Evolutionary conservation across 2,888 invertebrate genomes (phyloP).

Genomic region (Lagria hirta): DNA sequence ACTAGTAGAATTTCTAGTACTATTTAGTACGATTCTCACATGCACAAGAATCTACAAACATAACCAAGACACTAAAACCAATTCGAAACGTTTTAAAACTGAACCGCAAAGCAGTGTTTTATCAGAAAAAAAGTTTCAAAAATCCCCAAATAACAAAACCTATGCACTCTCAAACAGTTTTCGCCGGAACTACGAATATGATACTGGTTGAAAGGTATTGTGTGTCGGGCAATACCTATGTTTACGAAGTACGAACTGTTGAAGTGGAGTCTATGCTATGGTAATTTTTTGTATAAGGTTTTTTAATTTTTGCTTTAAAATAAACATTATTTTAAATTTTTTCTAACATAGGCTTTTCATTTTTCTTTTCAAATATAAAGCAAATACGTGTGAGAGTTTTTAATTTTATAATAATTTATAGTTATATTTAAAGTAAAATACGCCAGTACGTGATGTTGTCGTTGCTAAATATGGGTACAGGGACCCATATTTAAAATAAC

Average conservation of each 20-base stretch:
- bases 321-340: too few relatives aligned
- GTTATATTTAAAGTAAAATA: too few relatives aligned
- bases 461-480: too few relatives aligned
- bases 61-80: constrained; percentile 54
- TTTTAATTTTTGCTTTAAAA: too few relatives aligned
- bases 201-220: too few relatives aligned
- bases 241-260: constrained; percentile 55
- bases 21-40: constrained; percentile 70
- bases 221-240: constrained; percentile 35
- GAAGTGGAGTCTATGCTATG: constrained; percentile 65
- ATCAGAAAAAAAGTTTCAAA: constrained; percentile 29
- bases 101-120: constrained; percentile 24
- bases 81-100: constrained; percentile 28
- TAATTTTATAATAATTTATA: too few relatives aligned
- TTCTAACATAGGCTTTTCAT: too few relatives aligned
- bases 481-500: too few relatives aligned
- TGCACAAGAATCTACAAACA: constrained; percentile 65
- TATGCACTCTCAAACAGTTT: constrained; percentile 51
- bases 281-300: too few relatives aligned
- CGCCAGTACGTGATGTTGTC: too few relatives aligned
- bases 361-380: too few relatives aligned
- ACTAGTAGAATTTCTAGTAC: constrained; percentile 71
- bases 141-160: constrained; percentile 49
- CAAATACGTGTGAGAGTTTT: too few relatives aligned
- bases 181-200: constrained; percentile 50